Percentiles rank a stretch among this genome's conserved stretches.
phyloP scores from a whole-genome alignment of 2,888 invertebrate genomes.

The Octodonta nipae region DNA sequence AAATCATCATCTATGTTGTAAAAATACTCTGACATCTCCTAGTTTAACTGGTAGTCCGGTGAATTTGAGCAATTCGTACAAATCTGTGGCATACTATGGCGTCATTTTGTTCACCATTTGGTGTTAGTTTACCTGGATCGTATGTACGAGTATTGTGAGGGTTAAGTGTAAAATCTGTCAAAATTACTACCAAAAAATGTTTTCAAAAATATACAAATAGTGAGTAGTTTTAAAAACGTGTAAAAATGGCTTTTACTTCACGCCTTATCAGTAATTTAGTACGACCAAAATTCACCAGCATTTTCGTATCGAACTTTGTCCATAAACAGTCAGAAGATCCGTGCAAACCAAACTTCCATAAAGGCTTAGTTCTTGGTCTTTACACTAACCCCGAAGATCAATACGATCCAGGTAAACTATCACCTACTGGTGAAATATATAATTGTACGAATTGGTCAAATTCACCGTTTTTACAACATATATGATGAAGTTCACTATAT shows the following conservation, averaged over 20 bases:
- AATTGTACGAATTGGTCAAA: conserved; percentile 42
- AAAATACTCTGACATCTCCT: conserved; percentile 46
- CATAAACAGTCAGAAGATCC: conserved; percentile 19
- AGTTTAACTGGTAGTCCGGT: conserved; percentile 39
- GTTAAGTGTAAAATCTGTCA: too few species aligned
- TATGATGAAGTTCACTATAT: too few species aligned
- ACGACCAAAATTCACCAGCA: too few species aligned
- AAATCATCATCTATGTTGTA: conserved; percentile 51
- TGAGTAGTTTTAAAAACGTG: too few species aligned
- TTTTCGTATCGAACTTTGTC: conserved; percentile 3
- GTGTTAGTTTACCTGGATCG: conserved; percentile 46
- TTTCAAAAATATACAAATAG: too few species aligned
- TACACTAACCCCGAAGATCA: conserved; percentile 46
- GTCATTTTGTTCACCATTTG: conserved; percentile 47
- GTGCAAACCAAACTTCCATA: conserved; percentile 23
- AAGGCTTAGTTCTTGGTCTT: conserved; percentile 48
- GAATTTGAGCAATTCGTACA: conserved; percentile 38
- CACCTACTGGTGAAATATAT: conserved; percentile 47
- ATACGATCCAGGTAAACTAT: conserved; percentile 43
- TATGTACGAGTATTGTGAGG: too few species aligned
- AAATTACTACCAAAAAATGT: too few species aligned
- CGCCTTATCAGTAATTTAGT: too few species aligned
- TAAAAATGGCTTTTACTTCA: too few species aligned
- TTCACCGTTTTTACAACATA: too few species aligned
- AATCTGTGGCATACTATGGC: conserved; percentile 39